Conservation (phyloP, 2,113 vertebrate genomes). For the Actenoides lindsayi region DNA sequence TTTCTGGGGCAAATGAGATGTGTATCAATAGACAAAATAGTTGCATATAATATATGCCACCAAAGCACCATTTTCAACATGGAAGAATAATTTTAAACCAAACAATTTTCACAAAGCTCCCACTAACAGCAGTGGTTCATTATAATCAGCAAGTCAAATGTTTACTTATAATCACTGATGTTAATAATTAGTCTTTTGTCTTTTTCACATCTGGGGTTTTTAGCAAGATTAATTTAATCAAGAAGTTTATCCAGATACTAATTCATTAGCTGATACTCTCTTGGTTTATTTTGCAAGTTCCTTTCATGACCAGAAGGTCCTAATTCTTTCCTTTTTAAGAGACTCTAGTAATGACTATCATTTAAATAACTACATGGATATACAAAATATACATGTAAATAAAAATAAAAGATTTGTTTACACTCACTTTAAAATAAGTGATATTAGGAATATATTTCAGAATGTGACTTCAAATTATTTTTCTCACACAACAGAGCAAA, state of each 20-base stretch:
- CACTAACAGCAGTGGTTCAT: neutral
- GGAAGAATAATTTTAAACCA: neutral
- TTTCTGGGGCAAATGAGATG: neutral
- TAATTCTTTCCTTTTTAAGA: neutral
- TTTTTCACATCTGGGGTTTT: neutral
- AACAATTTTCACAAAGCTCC: neutral
- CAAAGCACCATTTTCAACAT: neutral
- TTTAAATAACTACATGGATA: neutral
- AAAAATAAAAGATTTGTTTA: neutral
- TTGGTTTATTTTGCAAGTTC: neutral
- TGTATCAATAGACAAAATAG: neutral
- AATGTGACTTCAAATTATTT: neutral
- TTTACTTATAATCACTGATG: neutral
- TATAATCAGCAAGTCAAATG: conserved; percentile 40
- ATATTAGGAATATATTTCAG: neutral
- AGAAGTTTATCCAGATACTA: neutral
- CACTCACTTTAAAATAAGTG: neutral
- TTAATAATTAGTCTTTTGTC: conserved; percentile 35
- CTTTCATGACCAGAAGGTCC: neutral
- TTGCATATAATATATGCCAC: neutral
- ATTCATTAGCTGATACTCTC: conserved; percentile 14
- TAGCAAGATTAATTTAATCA: conserved; percentile 32
- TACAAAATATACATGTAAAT: neutral
- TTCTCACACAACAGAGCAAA: neutral
- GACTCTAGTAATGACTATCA: neutral